Evolutionary conservation across 2,888 invertebrate genomes (phyloP), one percentile per base, ranked within the genome.

Genomic region (Saturnia japonica): DNA sequence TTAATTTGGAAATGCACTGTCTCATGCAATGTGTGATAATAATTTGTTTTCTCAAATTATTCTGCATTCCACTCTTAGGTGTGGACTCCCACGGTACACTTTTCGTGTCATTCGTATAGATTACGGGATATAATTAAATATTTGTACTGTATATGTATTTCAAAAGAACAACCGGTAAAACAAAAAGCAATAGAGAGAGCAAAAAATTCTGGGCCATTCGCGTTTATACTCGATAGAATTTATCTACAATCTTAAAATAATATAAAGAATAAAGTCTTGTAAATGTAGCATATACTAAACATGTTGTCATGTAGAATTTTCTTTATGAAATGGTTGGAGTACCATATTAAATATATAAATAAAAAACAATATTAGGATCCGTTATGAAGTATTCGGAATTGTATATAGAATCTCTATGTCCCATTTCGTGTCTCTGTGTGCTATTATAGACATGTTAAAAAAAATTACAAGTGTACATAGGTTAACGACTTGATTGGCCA

Each of bases 401-500:
- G n/a, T 42, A 12, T 25, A 54, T 67, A 54, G 25, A 51, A 51
- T 51, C 67, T 43, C 42, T 28, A 70, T 43, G 67, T 22, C 43
- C 43, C 54, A n/a, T 67, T 70, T 70, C 12, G 19, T 66, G 25
- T 25, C 25, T 47, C 70, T 40, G 11, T 40, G 14, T 16, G 66
- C 42, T 67, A 28, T 70, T 67, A 54, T 40, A 67, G 51, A 67
- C 42, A 70, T 16, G 40, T 68, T 69, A 66, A 68, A 62, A 72
- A 69, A 68, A 67, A 51, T 51, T 68, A 68, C 68, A 68, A 28
- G 51, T 64, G 70, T 64, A 12, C 78, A 78, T 76, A 88, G 91
- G 92, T 92, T 91, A 93, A 93, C 89, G 86, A 91, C 88, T 88
- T 91, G 90, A 91, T 92, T 90, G 89, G 82, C 82, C 85, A 90